Evolutionary conservation across 2,797 vertebrate species (phyloP).

Genomic region (Loris lydekkerianus): DNA sequence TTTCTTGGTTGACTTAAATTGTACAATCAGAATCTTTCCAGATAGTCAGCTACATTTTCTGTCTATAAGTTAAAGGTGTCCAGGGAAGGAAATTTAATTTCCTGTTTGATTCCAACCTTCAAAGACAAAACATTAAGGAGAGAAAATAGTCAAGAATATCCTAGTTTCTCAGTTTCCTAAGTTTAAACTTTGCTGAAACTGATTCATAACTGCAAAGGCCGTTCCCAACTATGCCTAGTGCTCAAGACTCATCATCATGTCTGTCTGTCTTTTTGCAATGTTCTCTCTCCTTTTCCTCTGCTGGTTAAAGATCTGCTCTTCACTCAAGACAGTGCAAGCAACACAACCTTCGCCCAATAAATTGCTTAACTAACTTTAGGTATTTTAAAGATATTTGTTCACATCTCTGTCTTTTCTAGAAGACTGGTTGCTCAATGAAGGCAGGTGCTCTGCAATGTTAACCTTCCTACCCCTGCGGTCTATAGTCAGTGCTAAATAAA

Average conservation of each 20-base stretch:
- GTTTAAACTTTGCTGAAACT: background rate
- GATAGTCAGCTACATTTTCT: background rate
- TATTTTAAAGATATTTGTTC: background rate
- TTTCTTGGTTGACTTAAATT: background rate
- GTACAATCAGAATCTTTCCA: background rate
- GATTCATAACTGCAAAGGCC: background rate
- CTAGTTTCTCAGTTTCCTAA: background rate
- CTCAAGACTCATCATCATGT: background rate
- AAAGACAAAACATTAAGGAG: background rate
- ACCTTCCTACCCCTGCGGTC: background rate
- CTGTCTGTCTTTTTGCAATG: background rate
- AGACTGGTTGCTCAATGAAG: background rate
- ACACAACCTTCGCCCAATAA: background rate
- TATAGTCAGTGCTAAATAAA: background rate
- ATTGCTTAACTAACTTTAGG: background rate
- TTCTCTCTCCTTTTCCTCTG: background rate
- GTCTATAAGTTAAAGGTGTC: background rate
- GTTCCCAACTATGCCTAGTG: background rate
- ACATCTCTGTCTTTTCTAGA: background rate
- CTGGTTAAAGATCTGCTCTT: background rate
- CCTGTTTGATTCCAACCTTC: background rate
- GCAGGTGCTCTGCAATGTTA: background rate
- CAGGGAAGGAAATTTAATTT: background rate
- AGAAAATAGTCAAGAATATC: background rate
- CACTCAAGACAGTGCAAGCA: background rate